Conservation (phyloP, 1,140 invertebrate genomes). For the Bombus confusus region DNA sequence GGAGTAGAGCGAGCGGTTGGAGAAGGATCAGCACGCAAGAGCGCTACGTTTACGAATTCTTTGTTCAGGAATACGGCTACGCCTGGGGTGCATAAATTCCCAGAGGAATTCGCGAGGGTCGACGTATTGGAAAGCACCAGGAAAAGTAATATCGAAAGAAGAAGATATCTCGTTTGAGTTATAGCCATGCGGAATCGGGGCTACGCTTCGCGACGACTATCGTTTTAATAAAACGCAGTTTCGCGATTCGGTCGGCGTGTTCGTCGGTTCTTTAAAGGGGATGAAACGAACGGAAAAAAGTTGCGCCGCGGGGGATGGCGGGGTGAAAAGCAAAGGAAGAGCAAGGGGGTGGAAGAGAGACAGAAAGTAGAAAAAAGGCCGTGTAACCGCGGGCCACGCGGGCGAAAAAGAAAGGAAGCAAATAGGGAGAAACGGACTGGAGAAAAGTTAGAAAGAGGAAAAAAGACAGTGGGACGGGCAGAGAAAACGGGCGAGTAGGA, state of each 20-base stretch:
- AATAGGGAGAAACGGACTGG: conserved; percentile 1
- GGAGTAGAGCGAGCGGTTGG: background rate
- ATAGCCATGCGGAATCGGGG: conserved; percentile 27
- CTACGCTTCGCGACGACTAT: conserved; percentile 16
- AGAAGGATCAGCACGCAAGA: background rate
- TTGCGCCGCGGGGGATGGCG: background rate
- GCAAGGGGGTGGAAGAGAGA: background rate
- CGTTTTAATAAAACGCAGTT: conserved; percentile 56
- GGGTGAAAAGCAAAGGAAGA: background rate
- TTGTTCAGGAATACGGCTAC: background rate
- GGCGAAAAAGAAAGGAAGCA: conserved; percentile 40
- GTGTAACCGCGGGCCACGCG: conserved; percentile 52
- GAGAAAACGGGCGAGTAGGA: conserved; percentile 16
- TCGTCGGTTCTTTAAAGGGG: conserved; percentile 37
- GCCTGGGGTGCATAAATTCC: conserved; percentile 5
- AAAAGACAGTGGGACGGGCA: background rate
- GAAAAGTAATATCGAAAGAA: conserved; percentile 42
- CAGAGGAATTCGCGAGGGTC: background rate
- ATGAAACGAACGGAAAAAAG: conserved; percentile 6
- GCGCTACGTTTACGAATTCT: conserved; percentile 11
- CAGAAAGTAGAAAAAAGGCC: conserved; percentile 13
- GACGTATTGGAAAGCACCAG: conserved; percentile 18
- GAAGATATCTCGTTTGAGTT: conserved; percentile 39
- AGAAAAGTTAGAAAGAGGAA: background rate
- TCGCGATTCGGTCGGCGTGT: conserved; percentile 9